Evolutionary conservation across 2,888 invertebrate genomes (phyloP), one percentile per base, ranked within the genome.

Genomic region (Emmelina monodactyla): DNA sequence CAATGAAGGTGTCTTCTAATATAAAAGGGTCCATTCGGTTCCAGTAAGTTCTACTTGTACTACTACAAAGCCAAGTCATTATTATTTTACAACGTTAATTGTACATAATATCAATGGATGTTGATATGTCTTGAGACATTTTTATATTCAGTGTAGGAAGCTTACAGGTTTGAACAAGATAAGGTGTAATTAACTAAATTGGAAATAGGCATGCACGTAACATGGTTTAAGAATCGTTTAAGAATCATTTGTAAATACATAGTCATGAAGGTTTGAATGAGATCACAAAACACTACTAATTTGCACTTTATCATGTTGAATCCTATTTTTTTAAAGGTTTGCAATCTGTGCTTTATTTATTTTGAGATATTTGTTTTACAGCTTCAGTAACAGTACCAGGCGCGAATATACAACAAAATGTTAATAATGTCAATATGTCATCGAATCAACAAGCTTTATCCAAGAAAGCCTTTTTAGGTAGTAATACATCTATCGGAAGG

Each of bases 371-470:
- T 11, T 43, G 47, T 37, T 47, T 84, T 83, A 29, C 80, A 88
- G 88, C 88, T 58, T 88, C 88, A 50, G 86, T 88, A 68, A 87
- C 88, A 51, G 85, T 87, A 60, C 81, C 85, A 58, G 83, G 83
- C 63, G 81, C 82, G 59, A 83, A 85, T 46, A 72, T 82, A 55
- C 84, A 85, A 55, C 75, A 79, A 46, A 75, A 63, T 44, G 57
- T 75, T 50, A 83, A 68, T 50, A 68, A 58, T 10, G 3, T 25
- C 3, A 25, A 10, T 52, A 69, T 64, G 45, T 50, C 75, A 41
- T 62, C 71, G 46, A 80, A 60, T 49, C 73, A 75, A 47, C 73
- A 72, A 63, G 46, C 64, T 51, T 61, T 78, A 51, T 73, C 76
- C 51, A 78, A 75, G 55, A 81, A 79, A 69, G 62, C 79, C 57